Evolutionary conservation across 2,113 vertebrate species (phyloP).

Genomic region (Malaclemys terrapin): DNA sequence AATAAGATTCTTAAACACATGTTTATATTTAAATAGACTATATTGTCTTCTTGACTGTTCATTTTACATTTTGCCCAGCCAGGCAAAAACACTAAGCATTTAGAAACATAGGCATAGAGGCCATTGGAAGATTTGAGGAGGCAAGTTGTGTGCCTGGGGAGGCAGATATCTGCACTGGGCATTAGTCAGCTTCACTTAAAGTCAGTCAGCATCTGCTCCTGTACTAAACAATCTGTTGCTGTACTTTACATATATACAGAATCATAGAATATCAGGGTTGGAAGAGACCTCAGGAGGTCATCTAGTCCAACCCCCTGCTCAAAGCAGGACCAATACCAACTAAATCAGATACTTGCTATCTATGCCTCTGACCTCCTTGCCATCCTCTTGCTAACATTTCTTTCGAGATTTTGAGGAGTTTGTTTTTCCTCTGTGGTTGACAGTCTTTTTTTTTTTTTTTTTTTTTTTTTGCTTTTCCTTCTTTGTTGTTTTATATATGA

Average conservation of each 20-base stretch:
- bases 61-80: background rate
- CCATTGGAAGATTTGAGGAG: background rate
- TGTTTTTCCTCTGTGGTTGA: background rate
- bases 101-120: background rate
- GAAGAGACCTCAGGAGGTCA: no score
- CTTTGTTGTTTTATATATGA: background rate
- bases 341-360: background rate
- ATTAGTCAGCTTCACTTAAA: background rate
- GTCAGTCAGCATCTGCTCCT: background rate
- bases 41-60: background rate
- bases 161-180: background rate
- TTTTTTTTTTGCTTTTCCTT: background rate
- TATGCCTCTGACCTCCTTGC: background rate
- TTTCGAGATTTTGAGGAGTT: background rate
- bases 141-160: background rate
- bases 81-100: background rate
- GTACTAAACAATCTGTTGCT: background rate
- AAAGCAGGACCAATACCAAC: no score
- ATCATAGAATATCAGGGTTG: no score
- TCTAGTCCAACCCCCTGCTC: no score
- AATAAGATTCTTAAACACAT: background rate
- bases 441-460: background rate
- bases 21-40: background rate
- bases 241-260: background rate
- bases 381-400: background rate